Evolutionary conservation across 2,888 invertebrate genomes (phyloP), one percentile per base, ranked within the genome.

Genomic region (Linnaemya vulpina): DNA sequence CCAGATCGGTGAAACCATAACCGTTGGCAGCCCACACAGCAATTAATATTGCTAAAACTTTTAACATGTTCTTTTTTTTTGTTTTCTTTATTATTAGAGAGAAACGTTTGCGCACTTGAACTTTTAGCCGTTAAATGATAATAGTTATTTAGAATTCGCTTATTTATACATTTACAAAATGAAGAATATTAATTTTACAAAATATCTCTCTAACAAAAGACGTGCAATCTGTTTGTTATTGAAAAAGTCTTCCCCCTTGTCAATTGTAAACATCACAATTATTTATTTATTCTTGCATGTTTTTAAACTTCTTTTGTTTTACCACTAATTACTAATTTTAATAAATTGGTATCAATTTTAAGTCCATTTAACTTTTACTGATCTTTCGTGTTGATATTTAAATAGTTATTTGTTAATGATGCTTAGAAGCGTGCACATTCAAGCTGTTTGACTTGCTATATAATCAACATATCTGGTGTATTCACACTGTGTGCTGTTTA

Each of bases 1-100:
- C 87, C 0, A 87, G 77, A 86, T 89, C 88, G 51, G 87, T 82
- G 40, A 89, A 89, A 71, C 89, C 89, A 43, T 89, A 89, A 20
- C 87, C 88, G 15, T 86, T 84, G 30, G 71, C 81, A 4, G 86
- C 86, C 17, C 76, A 71, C 25, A 82, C 62, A 55, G 87, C 74
- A 20, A 87, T 30, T 8, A 86, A 55, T 38, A 82, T 77, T 8
- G 84, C 62, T 22, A 87, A 60, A 51, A 86, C 11, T 40, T 40
- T 40, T 40, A 40, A 11, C 40, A 40, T 40, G 8, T 38, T 38
- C 8, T 38, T 38, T 46, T 65, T 88, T 88, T 76, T n/a, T n/a
- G n/a, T n/a, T 85, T 75, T 38, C 9, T 13, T 53, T 15, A 8
- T 73, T 53, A 20, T 35, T 58, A 11, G 4, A 40, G 1, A 0